phyloP scores from a whole-genome alignment of 2,888 invertebrate genomes.

The Cheilosia variabilis region DNA sequence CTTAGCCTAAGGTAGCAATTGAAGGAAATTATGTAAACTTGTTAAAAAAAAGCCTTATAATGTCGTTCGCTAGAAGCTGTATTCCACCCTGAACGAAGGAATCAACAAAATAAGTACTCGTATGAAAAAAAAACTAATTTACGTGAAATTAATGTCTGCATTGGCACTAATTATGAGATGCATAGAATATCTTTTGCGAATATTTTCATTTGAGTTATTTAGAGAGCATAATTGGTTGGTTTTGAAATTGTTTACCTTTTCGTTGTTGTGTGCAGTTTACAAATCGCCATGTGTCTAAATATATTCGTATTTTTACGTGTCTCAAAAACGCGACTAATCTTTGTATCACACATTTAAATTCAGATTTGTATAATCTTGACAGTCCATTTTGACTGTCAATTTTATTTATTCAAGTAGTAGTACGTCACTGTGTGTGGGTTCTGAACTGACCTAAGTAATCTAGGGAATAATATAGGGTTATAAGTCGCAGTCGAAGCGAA shows the following conservation, averaged over 20 bases:
- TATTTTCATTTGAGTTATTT: conserved; percentile 26
- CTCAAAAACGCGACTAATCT: background rate
- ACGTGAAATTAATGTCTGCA: conserved; percentile 20
- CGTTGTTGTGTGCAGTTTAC: background rate
- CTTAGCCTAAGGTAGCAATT: background rate
- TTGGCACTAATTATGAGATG: conserved; percentile 40
- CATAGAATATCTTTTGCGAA: conserved; percentile 19
- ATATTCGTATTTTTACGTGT: background rate
- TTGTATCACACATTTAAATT: background rate
- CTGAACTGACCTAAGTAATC: too few relatives aligned
- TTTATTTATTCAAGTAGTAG: too few relatives aligned
- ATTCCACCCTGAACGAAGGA: background rate
- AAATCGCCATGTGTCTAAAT: background rate
- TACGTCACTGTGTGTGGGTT: too few relatives aligned
- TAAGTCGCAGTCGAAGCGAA: too few relatives aligned
- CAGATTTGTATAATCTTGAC: too few relatives aligned
- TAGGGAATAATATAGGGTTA: too few relatives aligned
- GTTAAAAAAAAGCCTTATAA: background rate
- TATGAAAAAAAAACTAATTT: conserved; percentile 13
- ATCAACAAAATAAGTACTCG: background rate
- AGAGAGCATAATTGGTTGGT: conserved; percentile 27
- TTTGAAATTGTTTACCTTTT: conserved; percentile 32
- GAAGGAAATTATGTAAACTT: conserved; percentile 38
- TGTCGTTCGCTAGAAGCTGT: too few relatives aligned
- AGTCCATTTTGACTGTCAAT: too few relatives aligned